Evolutionary conservation across 2,797 vertebrate species (phyloP).

Genomic region (Spinus pinus): DNA sequence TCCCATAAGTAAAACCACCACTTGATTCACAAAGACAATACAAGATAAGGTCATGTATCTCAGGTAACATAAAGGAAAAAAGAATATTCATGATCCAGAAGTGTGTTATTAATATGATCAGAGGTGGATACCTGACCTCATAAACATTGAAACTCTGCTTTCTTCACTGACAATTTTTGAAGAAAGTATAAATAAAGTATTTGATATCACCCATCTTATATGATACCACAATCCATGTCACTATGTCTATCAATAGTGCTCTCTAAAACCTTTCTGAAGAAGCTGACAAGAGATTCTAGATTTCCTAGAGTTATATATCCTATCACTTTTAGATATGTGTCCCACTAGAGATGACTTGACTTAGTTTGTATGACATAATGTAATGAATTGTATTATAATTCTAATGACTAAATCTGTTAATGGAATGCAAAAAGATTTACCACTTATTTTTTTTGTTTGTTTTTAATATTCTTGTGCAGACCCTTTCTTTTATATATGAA

Average conservation of each 20-base stretch:
- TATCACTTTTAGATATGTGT: background rate
- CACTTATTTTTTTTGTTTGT: background rate
- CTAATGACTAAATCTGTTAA: background rate
- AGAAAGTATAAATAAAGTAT: background rate
- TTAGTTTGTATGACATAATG: background rate
- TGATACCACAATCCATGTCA: background rate
- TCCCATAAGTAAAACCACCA: background rate
- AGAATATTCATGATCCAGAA: background rate
- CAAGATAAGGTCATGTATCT: background rate
- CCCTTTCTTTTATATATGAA: background rate
- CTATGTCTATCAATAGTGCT: background rate
- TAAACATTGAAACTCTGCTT: background rate
- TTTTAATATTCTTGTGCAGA: background rate
- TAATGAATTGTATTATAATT: background rate
- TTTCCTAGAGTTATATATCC: background rate
- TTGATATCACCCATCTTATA: background rate
- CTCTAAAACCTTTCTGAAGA: background rate
- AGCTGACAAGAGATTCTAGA: background rate
- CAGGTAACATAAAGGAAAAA: background rate
- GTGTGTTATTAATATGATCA: background rate
- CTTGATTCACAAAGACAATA: background rate
- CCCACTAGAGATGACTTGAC: background rate
- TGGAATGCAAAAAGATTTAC: background rate
- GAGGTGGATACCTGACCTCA: background rate
- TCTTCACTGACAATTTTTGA: background rate